Evolutionary conservation across 2,113 vertebrate genomes (phyloP), one percentile per base, ranked within the genome.

Genomic region (Laticauda colubrina): DNA sequence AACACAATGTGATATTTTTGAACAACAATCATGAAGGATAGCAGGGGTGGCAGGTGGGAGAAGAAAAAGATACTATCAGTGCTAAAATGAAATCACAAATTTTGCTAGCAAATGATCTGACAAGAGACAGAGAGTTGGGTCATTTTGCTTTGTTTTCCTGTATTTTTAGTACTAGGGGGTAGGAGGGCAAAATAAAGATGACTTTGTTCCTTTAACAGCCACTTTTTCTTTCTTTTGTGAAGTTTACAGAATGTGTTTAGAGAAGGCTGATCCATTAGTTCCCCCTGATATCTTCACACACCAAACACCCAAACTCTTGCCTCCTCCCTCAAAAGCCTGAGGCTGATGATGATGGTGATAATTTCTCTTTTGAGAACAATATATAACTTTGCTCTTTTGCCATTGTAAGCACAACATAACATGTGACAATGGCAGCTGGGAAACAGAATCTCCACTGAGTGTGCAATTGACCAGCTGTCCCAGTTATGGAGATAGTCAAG

Each of bases 1-100:
- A 97, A 96, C 90, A 0, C 85, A 0, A 10, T 95, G 94, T 96
- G 96, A 96, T 96, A 96, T 97, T 95, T 97, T 95, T 95, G 97
- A 97, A 97, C 97, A 96, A 97, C 97, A 97, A 97, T 95, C 95
- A 94, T 89, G 94, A 26, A 87, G 97, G 94, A 92, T 87, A 94
- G 94, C 81, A 93, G 94, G 90, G 55, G 93, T 95, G 96, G 91
- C 24, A 12, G 2, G 69, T 81, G n/a, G 15, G 95, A 91, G 94
- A 86, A 86, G 93, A 94, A 92, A 92, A 88, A 0, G 3, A 55
- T 95, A 95, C 94, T 91, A 96, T 95, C 90, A 88, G 94, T 90
- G 95, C 94, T 95, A 93, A 96, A 61, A 97, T 96, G 95, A 96
- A 96, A 96, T 92, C 24, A 1, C 45, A n/a, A 81, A 59, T 92